Evolutionary conservation across 2,113 vertebrate genomes (phyloP).

Genomic region (Brachyhypopomus gauderio): DNA sequence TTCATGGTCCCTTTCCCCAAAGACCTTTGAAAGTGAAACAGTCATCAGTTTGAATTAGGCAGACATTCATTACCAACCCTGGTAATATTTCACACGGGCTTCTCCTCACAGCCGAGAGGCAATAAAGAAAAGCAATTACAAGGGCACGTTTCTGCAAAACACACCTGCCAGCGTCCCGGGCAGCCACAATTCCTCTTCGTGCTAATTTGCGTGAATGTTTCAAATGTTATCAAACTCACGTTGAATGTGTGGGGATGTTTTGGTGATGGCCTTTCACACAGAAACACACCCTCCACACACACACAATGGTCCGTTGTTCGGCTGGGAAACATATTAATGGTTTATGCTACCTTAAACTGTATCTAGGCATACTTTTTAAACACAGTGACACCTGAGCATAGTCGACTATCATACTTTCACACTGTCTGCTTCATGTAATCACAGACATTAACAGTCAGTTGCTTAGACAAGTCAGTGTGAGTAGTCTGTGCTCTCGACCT

Average conservation of each 20-base stretch:
- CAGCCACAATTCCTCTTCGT: constrained; percentile 65
- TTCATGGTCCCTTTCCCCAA: constrained; percentile 16
- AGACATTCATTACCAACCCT: constrained; percentile 71
- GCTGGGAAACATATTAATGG: too few species aligned
- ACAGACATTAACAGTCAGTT: too few species aligned
- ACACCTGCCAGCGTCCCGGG: constrained; percentile 68
- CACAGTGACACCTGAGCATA: too few species aligned
- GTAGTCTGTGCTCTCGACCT: too few species aligned
- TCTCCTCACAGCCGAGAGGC: constrained; percentile 67
- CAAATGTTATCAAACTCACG: constrained; percentile 67
- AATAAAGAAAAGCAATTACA: constrained; percentile 77
- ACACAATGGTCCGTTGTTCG: too few species aligned
- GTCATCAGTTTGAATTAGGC: constrained; percentile 73
- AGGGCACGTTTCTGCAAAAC: constrained; percentile 53
- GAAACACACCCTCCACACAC: too few species aligned
- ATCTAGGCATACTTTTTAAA: too few species aligned
- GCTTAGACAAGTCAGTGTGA: too few species aligned
- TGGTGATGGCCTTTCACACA: constrained; percentile 37
- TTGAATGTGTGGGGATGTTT: constrained; percentile 62
- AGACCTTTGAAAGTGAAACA: constrained; percentile 70
- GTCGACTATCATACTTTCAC: too few species aligned
- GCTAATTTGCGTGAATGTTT: constrained; percentile 74
- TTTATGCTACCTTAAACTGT: too few species aligned
- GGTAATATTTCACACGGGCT: constrained; percentile 76
- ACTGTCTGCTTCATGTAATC: too few species aligned